These are phyloP conservation scores for Linurgus olivaceus DNA, from an alignment of 2,797 vertebrate species.

Conservation along the genomic window DNA sequence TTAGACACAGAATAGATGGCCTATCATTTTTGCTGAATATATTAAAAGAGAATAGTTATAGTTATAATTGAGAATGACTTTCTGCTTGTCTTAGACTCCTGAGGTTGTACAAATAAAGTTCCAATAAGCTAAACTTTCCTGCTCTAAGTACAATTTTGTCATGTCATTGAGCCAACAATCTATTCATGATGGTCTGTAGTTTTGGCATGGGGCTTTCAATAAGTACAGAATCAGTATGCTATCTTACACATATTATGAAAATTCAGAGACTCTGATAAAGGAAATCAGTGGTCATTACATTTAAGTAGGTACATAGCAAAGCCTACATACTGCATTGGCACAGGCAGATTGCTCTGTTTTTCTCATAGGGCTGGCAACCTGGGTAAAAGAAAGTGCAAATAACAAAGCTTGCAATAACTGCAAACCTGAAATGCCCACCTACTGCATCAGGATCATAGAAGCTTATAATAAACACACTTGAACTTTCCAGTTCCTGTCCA, in stretches of 20 bases:
- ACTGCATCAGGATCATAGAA: background rate
- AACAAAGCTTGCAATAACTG: background rate
- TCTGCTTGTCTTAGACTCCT: background rate
- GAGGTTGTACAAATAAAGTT: background rate
- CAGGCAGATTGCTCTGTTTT: background rate
- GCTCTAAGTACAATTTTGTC: background rate
- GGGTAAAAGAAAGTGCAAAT: background rate
- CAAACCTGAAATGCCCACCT: background rate
- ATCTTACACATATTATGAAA: background rate
- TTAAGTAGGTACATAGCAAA: background rate
- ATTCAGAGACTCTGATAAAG: background rate
- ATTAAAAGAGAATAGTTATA: background rate
- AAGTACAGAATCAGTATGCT: background rate
- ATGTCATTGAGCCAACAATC: background rate
- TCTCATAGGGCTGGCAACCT: background rate
- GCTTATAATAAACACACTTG: background rate
- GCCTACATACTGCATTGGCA: background rate
- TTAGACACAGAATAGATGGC: background rate
- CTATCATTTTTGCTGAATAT: background rate
- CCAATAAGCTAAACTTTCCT: background rate
- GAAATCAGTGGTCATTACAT: background rate
- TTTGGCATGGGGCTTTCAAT: background rate
- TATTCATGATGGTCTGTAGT: background rate
- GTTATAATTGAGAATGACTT: background rate
- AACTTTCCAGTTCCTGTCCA: background rate